Base-by-base conservation (phyloP, 2,888 invertebrate genomes). In the Thymelicus acteon region DNA sequence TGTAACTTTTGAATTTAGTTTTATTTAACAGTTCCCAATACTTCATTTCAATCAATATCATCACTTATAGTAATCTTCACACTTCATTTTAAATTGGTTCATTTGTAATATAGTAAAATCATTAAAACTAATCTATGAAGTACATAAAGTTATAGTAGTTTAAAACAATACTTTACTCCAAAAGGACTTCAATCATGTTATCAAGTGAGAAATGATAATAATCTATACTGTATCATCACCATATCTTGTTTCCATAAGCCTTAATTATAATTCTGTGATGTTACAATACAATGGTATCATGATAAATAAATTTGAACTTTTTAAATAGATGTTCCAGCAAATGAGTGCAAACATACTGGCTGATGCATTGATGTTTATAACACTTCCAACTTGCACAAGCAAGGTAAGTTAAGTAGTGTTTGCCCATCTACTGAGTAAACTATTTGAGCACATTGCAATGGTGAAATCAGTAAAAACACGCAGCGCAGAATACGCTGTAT, bases 401-500 rank as follows among this genome's bases (percentile, higher is more conserved):
- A 67, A 75, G 13, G 31, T 37, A 37, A 75, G 71, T 76, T 73
- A 72, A 73, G 76, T 76, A 76, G 78, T 79, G 78, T 79, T 79
- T 80, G 76, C 77, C 78, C 75, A 80, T 78, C 81, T 81, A 79
- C 79, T 81, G 81, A 81, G 80, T 79, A 79, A 83, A 83, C 84
- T 77, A 83, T 78, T 76, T 82, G 84, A 83, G 80, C 86, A 89
- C 89, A 90, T 89, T 83, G 87, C 88, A 81, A 83, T 83, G 85
- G 91, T 88, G 90, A 91, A 90, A 90, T 89, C 89, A 85, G 86
- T 83, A 81, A 84, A 82, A 83, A 85, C 82, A 84, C 81, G 81
- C 83, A 83, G 75, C 77, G 78, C 78, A 75, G 67, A 73, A 73
- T 73, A 75, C 76, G 76, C 77, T 76, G 75, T 15, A n/a, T 48